Conservation (phyloP, 2,113 vertebrate genomes). For the Eudyptes chrysolophus region DNA sequence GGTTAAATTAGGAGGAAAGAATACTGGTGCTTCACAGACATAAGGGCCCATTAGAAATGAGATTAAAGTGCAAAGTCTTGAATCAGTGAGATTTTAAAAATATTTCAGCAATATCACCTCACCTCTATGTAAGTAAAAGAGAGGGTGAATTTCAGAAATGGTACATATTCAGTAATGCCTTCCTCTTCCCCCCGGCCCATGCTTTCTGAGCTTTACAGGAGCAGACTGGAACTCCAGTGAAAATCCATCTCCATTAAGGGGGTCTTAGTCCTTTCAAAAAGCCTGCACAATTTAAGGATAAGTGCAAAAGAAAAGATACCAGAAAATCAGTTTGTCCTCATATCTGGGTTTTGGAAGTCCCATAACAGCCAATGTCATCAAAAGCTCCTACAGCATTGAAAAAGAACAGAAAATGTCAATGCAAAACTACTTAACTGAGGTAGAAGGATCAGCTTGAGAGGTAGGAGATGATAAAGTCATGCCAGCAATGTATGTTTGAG, state of each 20-base stretch:
- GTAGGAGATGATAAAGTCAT: slow-evolving; percentile 3
- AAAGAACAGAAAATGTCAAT: slow-evolving; percentile 7
- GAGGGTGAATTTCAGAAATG: not conserved
- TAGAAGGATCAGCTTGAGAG: slow-evolving; percentile 29
- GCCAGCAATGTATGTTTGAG: not conserved
- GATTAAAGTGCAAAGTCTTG: not conserved
- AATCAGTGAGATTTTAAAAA: not conserved
- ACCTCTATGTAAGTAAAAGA: not conserved
- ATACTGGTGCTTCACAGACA: not conserved
- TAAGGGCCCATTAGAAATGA: not conserved
- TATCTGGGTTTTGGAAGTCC: slow-evolving; percentile 4
- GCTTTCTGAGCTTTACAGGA: not conserved
- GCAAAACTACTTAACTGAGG: not conserved
- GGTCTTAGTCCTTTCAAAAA: not conserved
- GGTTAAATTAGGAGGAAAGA: not conserved
- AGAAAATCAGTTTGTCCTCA: not conserved
- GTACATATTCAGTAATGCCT: not conserved
- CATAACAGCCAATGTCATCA: not conserved
- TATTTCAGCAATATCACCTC: not conserved
- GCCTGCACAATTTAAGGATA: not conserved
- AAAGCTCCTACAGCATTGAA: not conserved
- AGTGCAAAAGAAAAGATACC: not conserved
- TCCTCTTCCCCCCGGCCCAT: rapidly evolving
- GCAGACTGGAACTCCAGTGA: not conserved
- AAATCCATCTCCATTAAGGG: not conserved